Evolutionary conservation across 2,113 vertebrate genomes (phyloP).

Genomic region (Ranitomeya imitator): DNA sequence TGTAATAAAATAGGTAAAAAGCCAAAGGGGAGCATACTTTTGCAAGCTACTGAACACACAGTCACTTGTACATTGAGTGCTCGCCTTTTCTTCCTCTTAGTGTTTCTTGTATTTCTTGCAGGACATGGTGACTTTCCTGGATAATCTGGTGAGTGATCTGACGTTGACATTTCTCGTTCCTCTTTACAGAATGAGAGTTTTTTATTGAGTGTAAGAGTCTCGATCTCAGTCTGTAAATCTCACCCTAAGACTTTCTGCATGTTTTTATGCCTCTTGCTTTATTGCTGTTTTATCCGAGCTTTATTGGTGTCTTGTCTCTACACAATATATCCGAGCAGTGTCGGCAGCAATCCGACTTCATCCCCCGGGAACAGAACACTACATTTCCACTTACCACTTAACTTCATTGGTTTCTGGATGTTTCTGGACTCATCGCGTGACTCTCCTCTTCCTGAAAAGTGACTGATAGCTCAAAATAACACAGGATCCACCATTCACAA

Average conservation of each 20-base stretch:
- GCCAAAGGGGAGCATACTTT: too few relatives aligned
- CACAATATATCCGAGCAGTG: neutral
- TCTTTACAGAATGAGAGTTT: neutral
- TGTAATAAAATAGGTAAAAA: too few relatives aligned
- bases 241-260: neutral
- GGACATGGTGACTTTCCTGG: constrained; percentile 44
- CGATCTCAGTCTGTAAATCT: neutral
- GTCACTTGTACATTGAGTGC: too few relatives aligned
- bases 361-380: neutral
- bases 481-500: too few relatives aligned
- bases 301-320: neutral
- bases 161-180: neutral
- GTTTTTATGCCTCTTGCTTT: neutral
- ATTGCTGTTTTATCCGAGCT: neutral
- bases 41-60: too few relatives aligned
- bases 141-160: constrained; percentile 35
- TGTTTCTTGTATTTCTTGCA: neutral
- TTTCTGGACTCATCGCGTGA: too few relatives aligned
- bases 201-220: neutral
- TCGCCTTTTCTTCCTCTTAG: neutral
- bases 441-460: too few relatives aligned
- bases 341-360: neutral
- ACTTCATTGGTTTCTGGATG: too few relatives aligned
- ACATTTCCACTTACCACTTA: neutral
- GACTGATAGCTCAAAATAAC: too few relatives aligned